These are phyloP conservation scores for Trichonephila clavata DNA, from an alignment of 1,140 invertebrate species.

Conservation along the genomic window DNA sequence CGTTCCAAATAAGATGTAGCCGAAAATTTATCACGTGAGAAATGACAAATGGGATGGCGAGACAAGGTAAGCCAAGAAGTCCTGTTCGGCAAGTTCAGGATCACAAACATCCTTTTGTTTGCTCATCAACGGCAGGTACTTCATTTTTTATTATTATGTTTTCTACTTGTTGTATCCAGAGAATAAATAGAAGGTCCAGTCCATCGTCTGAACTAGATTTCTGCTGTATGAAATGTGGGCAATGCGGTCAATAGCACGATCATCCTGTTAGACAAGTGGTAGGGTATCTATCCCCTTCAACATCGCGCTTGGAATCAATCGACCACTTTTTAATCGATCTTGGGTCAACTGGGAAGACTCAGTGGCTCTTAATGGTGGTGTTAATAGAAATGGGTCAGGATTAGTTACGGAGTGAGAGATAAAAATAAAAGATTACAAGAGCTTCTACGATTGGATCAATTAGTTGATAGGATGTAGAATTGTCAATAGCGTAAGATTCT, in stretches of 20 bases:
- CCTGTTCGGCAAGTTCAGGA: slow-evolving; percentile 58
- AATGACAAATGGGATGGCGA: not conserved
- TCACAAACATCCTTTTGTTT: slow-evolving; percentile 39
- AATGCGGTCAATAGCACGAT: slow-evolving; percentile 56
- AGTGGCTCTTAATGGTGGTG: not conserved
- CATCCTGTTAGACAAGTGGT: slow-evolving; percentile 10
- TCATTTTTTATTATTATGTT: not conserved
- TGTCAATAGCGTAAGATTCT: no score
- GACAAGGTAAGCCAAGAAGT: not conserved
- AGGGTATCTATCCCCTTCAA: not conserved
- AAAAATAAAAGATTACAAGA: not conserved
- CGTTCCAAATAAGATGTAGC: not conserved
- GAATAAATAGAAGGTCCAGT: not conserved
- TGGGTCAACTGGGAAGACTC: slow-evolving; percentile 37
- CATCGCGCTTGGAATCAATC: not conserved
- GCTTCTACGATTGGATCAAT: not conserved
- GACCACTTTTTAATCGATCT: slow-evolving; percentile 55
- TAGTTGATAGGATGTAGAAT: not conserved
- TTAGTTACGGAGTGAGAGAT: not conserved
- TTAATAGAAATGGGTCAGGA: slow-evolving; percentile 53
- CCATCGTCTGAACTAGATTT: slow-evolving; percentile 60
- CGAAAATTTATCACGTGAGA: slow-evolving; percentile 1
- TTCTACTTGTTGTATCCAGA: not conserved
- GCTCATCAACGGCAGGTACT: not conserved
- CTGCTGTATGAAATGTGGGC: slow-evolving; percentile 17